Base-by-base conservation (phyloP, 2,888 invertebrate genomes). In the Orthosia cruda region DNA sequence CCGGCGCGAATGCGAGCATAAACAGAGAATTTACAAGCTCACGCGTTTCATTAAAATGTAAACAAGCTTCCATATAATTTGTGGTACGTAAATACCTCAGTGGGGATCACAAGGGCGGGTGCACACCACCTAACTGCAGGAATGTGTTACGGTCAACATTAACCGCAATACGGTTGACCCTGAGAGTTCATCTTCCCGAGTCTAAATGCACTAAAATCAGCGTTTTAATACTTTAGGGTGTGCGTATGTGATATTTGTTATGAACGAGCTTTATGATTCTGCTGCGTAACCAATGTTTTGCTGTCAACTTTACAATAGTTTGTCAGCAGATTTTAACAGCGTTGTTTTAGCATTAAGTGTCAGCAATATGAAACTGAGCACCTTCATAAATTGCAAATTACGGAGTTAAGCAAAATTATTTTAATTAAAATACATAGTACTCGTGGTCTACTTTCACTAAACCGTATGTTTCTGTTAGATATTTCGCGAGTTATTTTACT, bases 21-120 rank as follows among this genome's bases (percentile, higher is more conserved):
- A 92, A 92, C 92, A 92, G 87, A 87, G 88, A 93, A 91, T 93
- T 91, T 92, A 91, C 89, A 91, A 90, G 85, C 89, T 88, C 87
- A 89, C 89, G 89, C 91, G 88, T 94, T 93, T 94, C 92, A 95
- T 94, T 93, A 94, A 94, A 93, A 94, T 94, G 93, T 94, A 94
- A 95, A 95, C 94, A 93, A 92, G 94, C 90, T 90, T 91, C 89
- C 90, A 92, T 92, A 92, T 93, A 92, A 93, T 92, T 93, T 92
- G 91, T 89, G 91, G 91, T 90, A 89, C 89, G 92, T 93, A 93
- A 92, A 93, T 92, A 93, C 91, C 91, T 93, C 92, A 92, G 87
- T 81, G 84, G 89, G 87, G 89, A 90, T 91, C 89, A 86, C 86
- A 86, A 83, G 87, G 88, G 88, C 80, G 84, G 84, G 74, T 75